Conservation (phyloP, 2,888 invertebrate genomes). For the Hyposoter didymator region DNA sequence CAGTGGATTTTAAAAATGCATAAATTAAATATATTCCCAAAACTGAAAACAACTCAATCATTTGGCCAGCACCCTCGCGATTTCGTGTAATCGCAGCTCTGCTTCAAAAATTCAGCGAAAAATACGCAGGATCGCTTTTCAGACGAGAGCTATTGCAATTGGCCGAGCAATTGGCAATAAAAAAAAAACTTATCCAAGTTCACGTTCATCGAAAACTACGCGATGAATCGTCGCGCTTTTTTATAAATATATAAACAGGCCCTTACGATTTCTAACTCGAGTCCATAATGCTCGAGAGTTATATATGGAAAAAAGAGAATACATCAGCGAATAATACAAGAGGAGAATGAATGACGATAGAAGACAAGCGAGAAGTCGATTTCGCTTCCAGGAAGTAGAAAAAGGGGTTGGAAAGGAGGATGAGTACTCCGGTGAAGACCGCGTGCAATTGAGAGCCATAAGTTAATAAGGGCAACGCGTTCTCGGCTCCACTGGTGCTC, state of each 20-base stretch:
- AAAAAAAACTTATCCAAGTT: neutral
- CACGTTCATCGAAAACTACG: neutral
- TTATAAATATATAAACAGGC: constrained; percentile 1
- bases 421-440: constrained; percentile 16
- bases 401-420: constrained; percentile 16
- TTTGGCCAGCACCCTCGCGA: constrained; percentile 1
- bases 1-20: constrained; percentile 43
- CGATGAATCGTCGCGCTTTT: constrained; percentile 33
- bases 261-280: neutral
- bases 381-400: constrained; percentile 17
- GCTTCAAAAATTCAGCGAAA: constrained; percentile 23
- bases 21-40: constrained; percentile 39
- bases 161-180: neutral
- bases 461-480: constrained; percentile 58
- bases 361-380: constrained; percentile 29
- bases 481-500: constrained; percentile 27
- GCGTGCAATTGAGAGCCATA: constrained; percentile 49
- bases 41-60: constrained; percentile 22
- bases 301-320: constrained; percentile 14
- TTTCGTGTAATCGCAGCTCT: constrained; percentile 20
- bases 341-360: constrained; percentile 26
- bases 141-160: neutral
- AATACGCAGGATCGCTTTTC: neutral
- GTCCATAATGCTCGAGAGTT: neutral
- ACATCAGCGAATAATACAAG: neutral